Evolutionary conservation across 2,888 invertebrate species (phyloP), one percentile per base, ranked within the genome.

Genomic region (Phalera bucephala): DNA sequence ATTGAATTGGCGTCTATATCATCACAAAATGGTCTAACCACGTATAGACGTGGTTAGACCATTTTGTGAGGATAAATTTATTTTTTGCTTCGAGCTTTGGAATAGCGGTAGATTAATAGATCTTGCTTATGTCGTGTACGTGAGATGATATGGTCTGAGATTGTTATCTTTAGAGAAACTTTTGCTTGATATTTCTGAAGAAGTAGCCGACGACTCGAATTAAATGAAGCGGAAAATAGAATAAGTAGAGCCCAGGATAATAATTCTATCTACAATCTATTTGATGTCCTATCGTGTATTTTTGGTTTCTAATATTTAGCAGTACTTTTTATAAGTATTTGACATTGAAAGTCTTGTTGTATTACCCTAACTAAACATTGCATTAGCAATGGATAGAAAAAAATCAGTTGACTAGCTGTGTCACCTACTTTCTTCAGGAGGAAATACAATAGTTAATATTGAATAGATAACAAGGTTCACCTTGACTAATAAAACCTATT

Each of bases 391-490:
- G 12, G 26, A n/a, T 6, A 3, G 2, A 11, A 27, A 29, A 28
- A 28, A 1, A 29, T 7, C 19, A 19, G 19, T 19, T 29, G 29
- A 28, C 7, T n/a, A 10, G 17, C 19, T 29, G 29, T 29, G 29
- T 29, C 29, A 29, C 29, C 29, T 19, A 29, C 17, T 29, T 29
- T 29, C 29, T 29, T 29, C 11, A 29, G 17, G 9, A 29, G 27
- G 14, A 27, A 27, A 27, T 27, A 27, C 21, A 21, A 21, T 3
- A 8, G 6, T 17, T 17, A 3, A 6, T 17, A 4, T 17, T 6
- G 17, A 20, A 20, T 20, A 20, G 2, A 8, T 25, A 25, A 12
- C 6, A 8, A 25, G 12, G 25, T 13, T 25, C 2, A 8, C 25
- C 25, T 23, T 23, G 23, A 23, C 2, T 1, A 11, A n/a, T n/a